Conservation (phyloP, 2,113 vertebrate genomes). For the Myxocyprinus asiaticus region DNA sequence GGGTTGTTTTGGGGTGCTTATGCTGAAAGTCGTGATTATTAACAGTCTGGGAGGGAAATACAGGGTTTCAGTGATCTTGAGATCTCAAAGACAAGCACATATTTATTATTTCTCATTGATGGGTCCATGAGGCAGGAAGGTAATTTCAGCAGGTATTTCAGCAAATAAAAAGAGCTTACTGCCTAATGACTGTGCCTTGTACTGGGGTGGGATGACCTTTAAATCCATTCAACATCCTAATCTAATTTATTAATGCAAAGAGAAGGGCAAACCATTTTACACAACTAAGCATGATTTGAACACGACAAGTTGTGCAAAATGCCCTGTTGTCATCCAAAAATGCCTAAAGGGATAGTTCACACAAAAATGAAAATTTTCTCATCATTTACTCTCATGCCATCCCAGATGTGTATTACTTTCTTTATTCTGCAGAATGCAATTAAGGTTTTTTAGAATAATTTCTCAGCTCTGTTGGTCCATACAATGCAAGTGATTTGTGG, state of each 20-base stretch:
- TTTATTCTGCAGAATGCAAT: too few relatives aligned
- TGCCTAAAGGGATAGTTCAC: background rate
- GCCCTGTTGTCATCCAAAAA: background rate
- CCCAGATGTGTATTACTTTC: too few relatives aligned
- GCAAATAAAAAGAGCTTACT: slow-evolving; percentile 7
- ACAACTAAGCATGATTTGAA: background rate
- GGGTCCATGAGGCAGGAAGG: too few relatives aligned
- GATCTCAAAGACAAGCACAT: background rate
- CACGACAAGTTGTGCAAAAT: background rate
- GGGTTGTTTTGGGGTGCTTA: background rate
- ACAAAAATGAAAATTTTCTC: too few relatives aligned
- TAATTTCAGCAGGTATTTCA: slow-evolving; percentile 10
- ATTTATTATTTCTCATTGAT: background rate
- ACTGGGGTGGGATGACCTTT: slow-evolving; percentile 34
- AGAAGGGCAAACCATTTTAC: slow-evolving; percentile 10
- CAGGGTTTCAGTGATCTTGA: background rate
- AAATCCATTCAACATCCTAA: slow-evolving; percentile 23
- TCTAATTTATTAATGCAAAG: background rate
- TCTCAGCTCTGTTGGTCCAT: too few relatives aligned
- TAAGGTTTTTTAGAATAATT: too few relatives aligned
- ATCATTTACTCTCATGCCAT: too few relatives aligned
- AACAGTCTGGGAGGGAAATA: background rate
- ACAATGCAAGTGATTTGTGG: too few relatives aligned
- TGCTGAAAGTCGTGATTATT: slow-evolving; percentile 26
- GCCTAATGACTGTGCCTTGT: background rate